Evolutionary conservation across 2,888 invertebrate species (phyloP).

Genomic region (Limnephilus rhombicus): DNA sequence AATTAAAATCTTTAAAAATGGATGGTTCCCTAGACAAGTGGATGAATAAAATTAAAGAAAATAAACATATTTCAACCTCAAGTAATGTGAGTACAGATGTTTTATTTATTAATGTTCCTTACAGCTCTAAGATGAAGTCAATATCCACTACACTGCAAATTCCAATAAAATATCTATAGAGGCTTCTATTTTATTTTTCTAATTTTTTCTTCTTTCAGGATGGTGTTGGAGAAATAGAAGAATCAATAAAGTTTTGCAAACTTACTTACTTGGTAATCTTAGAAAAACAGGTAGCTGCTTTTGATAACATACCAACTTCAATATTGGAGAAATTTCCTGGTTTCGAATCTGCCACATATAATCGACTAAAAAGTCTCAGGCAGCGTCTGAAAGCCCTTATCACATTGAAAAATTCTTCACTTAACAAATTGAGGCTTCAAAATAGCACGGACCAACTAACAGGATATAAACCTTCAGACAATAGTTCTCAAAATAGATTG

Average conservation of each 20-base stretch:
- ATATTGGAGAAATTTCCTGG: constrained; percentile 80
- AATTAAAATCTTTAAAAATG: constrained; percentile 59
- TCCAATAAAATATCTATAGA: neutral
- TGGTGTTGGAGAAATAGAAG: constrained; percentile 52
- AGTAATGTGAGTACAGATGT: constrained; percentile 46
- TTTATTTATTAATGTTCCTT: neutral
- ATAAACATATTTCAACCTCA: constrained; percentile 33
- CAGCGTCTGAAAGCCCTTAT: constrained; percentile 79
- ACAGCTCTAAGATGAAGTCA: neutral
- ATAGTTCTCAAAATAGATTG: neutral
- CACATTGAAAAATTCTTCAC: constrained; percentile 70
- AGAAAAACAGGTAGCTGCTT: constrained; percentile 80
- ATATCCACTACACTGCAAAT: too few relatives aligned
- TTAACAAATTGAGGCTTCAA: constrained; percentile 37
- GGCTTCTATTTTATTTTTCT: neutral
- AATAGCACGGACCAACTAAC: neutral
- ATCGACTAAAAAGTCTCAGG: constrained; percentile 78
- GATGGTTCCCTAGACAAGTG: constrained; percentile 57
- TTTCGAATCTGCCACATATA: constrained; percentile 78
- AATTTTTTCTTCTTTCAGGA: constrained; percentile 54
- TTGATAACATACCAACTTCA: constrained; percentile 81
- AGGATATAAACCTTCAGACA: neutral
- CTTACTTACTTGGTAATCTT: constrained; percentile 79
- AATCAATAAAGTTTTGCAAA: constrained; percentile 70
- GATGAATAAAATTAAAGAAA: constrained; percentile 52